A percentile compares a stretch with the other conserved stretches of the same genome.
Conservation (phyloP, 1,140 invertebrate species). For the Meloidogyne exigua region DNA sequence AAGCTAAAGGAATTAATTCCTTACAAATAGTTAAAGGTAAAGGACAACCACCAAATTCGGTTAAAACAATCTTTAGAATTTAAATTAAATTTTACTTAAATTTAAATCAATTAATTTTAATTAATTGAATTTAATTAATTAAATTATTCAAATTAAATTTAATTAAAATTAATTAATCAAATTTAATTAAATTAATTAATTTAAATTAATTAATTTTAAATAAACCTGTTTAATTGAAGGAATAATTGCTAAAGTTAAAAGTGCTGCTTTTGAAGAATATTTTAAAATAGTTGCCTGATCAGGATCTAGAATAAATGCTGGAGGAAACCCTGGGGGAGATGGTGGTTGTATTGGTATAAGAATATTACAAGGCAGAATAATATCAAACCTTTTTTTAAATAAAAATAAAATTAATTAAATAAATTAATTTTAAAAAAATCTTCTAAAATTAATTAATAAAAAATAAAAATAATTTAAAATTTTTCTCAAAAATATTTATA, state of each 20-base stretch:
- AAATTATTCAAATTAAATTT: background rate
- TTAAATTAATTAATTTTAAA: background rate
- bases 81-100: background rate
- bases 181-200: background rate
- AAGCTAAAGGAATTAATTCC: background rate
- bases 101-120: too few relatives aligned
- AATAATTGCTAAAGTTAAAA: conserved; percentile 24
- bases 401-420: background rate
- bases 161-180: background rate
- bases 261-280: conserved; percentile 7
- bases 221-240: conserved; percentile 26
- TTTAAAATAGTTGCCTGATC: conserved; percentile 16
- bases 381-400: conserved; percentile 40
- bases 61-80: background rate
- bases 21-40: conserved; percentile 5
- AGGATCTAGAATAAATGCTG: conserved; percentile 10
- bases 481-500: too few relatives aligned
- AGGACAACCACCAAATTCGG: background rate
- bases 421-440: too few relatives aligned
- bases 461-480: too few relatives aligned
- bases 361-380: conserved; percentile 37
- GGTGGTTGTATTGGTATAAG: conserved; percentile 2
- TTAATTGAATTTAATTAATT: too few relatives aligned
- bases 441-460: too few relatives aligned
- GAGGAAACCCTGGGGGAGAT: background rate